Base-by-base conservation (phyloP, 2,888 invertebrate species). In the Pseudococcus viburni region DNA sequence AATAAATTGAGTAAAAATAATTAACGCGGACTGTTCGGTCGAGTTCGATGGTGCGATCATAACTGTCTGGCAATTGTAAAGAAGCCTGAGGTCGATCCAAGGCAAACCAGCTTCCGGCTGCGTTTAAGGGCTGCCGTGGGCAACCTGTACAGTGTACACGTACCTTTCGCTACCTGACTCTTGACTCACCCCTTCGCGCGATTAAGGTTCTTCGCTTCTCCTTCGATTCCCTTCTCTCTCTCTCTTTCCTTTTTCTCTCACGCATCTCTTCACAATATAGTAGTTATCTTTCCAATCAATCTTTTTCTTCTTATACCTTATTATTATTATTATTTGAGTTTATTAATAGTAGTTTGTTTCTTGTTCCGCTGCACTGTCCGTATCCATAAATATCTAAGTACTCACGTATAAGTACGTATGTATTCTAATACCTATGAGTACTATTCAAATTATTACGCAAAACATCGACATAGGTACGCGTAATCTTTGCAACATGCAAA, bases 41-140 rank as follows among this genome's bases (percentile, higher is more conserved):
- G 5, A 19, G 26, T 33, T 19, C 19, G 6, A n/a, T 42, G 19
- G 33, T 17, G 39, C 77, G 39, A 77, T 77, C 77, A 77, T 77
- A 80, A 42, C 42, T 26, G 80, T 80, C 80, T 80, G 80, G 80
- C 42, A 80, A 80, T 80, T 80, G 80, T 80, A 80, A 80, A 80
- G 80, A 80, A 80, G 80, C 80, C 80, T 80, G 80, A 80, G 80
- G 80, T 80, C 80, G 80, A 42, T 7, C 80, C 80, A 80, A 80
- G 80, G 80, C 80, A 80, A 80, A 80, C 80, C 80, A 80, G 80
- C 80, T 80, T 80, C 80, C 80, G 80, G 80, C 80, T 80, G 80
- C 80, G 42, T 80, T 80, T 80, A 80, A 80, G 80, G 80, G 80
- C 80, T 80, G 80, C 80, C 80, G 80, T 42, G 42, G 80, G 80